Evolutionary conservation across 1,140 invertebrate species (phyloP).

Genomic region (Lasioglossum albipes): DNA sequence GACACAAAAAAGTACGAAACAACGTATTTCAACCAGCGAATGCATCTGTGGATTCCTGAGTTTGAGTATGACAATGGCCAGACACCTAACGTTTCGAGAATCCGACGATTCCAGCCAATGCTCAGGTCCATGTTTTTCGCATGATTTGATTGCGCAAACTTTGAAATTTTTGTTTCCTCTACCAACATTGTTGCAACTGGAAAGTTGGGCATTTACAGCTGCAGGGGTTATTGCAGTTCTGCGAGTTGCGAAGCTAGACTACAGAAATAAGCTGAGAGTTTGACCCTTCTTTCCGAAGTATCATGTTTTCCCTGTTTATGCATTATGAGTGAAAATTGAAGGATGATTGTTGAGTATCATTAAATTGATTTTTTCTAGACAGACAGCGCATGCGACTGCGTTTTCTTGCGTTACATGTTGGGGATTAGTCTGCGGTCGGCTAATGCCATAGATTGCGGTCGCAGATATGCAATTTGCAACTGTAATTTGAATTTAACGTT

Average conservation of each 20-base stretch:
- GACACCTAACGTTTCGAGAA: conserved; percentile 43
- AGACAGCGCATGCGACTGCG: neutral
- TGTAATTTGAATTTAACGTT: too few relatives aligned
- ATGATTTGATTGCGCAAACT: conserved; percentile 18
- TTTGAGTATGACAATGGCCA: conserved; percentile 7
- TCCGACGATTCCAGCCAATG: conserved; percentile 30
- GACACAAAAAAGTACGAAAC: neutral
- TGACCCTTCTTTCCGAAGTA: neutral
- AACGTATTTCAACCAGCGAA: neutral
- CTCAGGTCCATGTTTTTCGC: conserved; percentile 5
- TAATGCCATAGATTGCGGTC: neutral
- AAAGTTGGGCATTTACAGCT: neutral
- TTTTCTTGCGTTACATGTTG: neutral
- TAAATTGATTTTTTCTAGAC: neutral
- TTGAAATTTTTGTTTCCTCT: neutral
- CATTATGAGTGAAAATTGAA: neutral
- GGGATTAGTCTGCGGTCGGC: neutral
- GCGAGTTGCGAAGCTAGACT: neutral
- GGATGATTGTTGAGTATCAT: neutral
- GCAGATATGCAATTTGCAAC: too few relatives aligned
- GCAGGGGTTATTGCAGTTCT: too few relatives aligned
- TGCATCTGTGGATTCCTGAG: neutral
- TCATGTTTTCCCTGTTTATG: neutral
- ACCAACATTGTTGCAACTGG: neutral
- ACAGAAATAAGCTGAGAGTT: neutral